Evolutionary conservation across 2,113 vertebrate species (phyloP).

Genomic region (Fukomys damarensis): DNA sequence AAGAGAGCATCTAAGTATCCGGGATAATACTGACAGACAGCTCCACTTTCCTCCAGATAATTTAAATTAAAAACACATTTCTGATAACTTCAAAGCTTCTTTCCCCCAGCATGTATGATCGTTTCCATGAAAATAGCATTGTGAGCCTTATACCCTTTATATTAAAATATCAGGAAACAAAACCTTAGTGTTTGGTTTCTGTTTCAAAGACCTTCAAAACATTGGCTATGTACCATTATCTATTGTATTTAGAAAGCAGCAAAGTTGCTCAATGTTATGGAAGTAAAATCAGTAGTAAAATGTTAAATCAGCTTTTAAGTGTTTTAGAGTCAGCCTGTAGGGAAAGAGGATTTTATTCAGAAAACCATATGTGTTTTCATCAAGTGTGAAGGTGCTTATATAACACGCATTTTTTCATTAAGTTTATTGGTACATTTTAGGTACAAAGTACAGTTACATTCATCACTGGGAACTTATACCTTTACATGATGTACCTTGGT

Average conservation of each 20-base stretch:
- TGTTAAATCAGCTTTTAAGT: conserved; percentile 4
- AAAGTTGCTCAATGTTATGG: background rate
- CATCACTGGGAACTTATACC: too few species aligned
- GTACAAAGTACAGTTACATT: too few species aligned
- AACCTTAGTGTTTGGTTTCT: conserved; percentile 52
- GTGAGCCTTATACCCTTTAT: conserved; percentile 48
- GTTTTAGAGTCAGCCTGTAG: conserved; percentile 12
- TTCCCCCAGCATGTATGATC: conserved; percentile 25
- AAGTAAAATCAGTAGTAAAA: background rate
- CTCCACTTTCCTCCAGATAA: conserved; percentile 59
- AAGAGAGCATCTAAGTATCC: conserved; percentile 60
- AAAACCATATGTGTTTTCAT: background rate
- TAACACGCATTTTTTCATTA: too few species aligned
- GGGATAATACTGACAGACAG: conserved; percentile 61
- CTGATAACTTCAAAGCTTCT: conserved; percentile 65
- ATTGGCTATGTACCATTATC: background rate
- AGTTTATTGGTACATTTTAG: too few species aligned
- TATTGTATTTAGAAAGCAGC: background rate
- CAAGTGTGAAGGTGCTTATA: conserved; percentile 20
- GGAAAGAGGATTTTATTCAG: background rate
- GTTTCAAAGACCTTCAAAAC: conserved; percentile 46
- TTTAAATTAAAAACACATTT: conserved; percentile 64
- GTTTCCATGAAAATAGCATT: conserved; percentile 57
- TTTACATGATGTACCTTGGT: too few species aligned
- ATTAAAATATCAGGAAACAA: conserved; percentile 56